phyloP scores from a whole-genome alignment of 2,113 vertebrate genomes.

The Talpa occidentalis region DNA sequence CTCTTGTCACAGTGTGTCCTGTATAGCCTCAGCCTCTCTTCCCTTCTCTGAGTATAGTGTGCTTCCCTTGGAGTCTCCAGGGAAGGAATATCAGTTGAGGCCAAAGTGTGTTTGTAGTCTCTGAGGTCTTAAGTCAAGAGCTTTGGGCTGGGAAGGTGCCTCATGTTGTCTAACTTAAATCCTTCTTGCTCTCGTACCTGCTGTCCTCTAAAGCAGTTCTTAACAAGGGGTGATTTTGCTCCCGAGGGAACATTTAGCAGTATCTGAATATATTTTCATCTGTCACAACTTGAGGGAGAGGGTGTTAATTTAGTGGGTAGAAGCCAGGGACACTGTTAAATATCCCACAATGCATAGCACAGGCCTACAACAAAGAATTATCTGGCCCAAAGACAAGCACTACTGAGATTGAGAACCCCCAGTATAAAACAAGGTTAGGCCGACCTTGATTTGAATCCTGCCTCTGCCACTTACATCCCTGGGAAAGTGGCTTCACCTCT shows the following conservation, averaged over 20 bases:
- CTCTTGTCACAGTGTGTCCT: background rate
- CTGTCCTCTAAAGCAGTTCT: background rate
- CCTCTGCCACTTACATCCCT: background rate
- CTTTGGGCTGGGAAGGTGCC: background rate
- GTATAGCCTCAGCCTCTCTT: background rate
- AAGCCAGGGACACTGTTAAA: background rate
- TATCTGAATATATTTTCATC: constrained; percentile 18
- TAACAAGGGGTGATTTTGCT: background rate
- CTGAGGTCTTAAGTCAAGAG: background rate
- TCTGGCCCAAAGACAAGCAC: background rate
- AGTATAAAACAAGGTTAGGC: background rate
- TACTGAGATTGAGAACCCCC: background rate
- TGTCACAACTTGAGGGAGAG: background rate
- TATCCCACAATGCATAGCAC: background rate
- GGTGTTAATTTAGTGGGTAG: background rate
- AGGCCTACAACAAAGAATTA: background rate
- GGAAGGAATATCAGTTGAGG: background rate
- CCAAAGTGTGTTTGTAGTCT: background rate
- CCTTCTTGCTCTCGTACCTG: background rate
- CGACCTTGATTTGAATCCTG: background rate
- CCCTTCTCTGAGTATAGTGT: background rate
- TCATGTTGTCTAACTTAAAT: background rate
- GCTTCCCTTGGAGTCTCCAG: background rate
- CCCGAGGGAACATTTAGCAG: background rate
- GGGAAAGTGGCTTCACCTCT: background rate